Base-by-base conservation (phyloP, 2,797 vertebrate genomes). In the Phyllotis vaccarum region DNA sequence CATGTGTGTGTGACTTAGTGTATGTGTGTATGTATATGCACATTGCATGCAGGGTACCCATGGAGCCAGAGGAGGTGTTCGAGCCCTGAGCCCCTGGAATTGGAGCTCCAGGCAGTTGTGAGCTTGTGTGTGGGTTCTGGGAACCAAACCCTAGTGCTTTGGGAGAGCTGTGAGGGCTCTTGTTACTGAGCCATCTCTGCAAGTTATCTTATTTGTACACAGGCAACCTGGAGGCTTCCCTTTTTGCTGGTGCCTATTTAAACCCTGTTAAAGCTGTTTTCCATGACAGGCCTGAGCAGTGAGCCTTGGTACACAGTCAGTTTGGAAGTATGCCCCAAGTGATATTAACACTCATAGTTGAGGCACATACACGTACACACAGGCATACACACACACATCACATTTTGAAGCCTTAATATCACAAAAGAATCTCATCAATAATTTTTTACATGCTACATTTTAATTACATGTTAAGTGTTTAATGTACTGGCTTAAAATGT, bases 241-340 rank as follows among this genome's bases (percentile, higher is more conserved):
- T 89, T 89, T 87, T 91, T 78, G 49, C 85, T 93, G 34, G 78
- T 93, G n/a, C 49, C 94, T 49, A n/a, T 76, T 80, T 34, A 93
- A 74, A 29, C 27, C 68, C 22, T 95, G 68, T 68, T 40, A 62
- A 37, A 3, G 34, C n/a, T 80, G 3, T 79, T 52, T 52, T 94
- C 34, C 43, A 85, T 46, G 19, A 83, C 58, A 43, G 0, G 54
- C 62, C 34, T 91, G 54, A 46, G 52, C 2, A 7, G 16, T 24
- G 7, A 89, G 68, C 82, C 14, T 7, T 76, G 49, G 34, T 90
- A 19, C 43, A 52, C 66, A 64, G 60, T 93, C 62, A 89, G 40
- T 62, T 88, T 54, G 62, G 81, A 70, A 74, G 24, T 89, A 0
- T 82, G 49, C 56, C 80, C 94, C 91, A 11, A 79, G 46, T 79